phyloP scores from a whole-genome alignment of 2,113 vertebrate species.

The Xiphophorus couchianus region DNA sequence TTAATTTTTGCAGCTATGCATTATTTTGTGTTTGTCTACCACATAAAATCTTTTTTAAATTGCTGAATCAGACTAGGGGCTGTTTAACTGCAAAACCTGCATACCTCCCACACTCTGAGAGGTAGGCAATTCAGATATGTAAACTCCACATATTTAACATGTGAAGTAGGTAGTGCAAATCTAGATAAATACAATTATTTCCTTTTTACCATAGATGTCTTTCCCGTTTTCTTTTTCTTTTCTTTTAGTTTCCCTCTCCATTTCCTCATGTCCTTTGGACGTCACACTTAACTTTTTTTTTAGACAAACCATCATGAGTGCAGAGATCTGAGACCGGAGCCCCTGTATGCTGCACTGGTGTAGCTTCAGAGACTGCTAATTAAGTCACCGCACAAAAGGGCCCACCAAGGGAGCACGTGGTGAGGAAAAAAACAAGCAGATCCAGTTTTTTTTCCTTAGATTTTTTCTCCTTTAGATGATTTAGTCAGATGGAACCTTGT shows the following conservation, averaged over 20 bases:
- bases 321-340: constrained; percentile 34
- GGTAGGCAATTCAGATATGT: too few relatives aligned
- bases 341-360: constrained; percentile 6
- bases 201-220: neutral
- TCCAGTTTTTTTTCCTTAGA: constrained; percentile 4
- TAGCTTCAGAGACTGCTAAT: constrained; percentile 59
- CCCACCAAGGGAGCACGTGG: constrained; percentile 29
- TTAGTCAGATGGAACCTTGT: neutral
- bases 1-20: neutral
- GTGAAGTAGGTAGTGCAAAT: neutral
- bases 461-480: constrained; percentile 12
- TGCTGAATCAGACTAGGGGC: neutral
- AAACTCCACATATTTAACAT: neutral
- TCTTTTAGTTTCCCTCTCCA: neutral
- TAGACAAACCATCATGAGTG: constrained; percentile 15
- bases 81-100: neutral
- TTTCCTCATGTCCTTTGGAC: neutral
- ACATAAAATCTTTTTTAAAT: neutral
- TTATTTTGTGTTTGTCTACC: neutral
- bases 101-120: neutral
- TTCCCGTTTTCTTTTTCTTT: too few relatives aligned
- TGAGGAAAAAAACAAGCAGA: constrained; percentile 13
- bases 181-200: neutral
- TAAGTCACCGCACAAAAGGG: constrained; percentile 48
- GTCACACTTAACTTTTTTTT: neutral